phyloP scores from a whole-genome alignment of 2,113 vertebrate species.

The Collichthys lucidus region DNA sequence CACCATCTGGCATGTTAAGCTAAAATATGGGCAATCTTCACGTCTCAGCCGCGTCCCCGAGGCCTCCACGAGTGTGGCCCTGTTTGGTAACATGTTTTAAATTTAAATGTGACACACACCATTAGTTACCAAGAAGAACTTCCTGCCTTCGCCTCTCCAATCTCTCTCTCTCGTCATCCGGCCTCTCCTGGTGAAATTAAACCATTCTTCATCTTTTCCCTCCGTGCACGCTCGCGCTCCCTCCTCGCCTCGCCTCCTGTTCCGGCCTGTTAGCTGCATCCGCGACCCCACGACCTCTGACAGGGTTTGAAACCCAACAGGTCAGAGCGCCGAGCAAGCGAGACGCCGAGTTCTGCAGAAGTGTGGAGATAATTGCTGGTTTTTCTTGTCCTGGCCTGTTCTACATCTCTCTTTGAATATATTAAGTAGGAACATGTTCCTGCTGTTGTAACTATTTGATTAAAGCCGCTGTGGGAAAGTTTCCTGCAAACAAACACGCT shows the following conservation, averaged over 20 bases:
- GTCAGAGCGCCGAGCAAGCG: no score
- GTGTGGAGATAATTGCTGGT: no score
- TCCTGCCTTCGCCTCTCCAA: not conserved
- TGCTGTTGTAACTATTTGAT: not conserved
- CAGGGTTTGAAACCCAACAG: not conserved
- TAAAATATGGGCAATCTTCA: constrained; percentile 50
- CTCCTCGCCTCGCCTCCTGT: not conserved
- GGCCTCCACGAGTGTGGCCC: constrained; percentile 23
- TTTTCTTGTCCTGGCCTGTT: not conserved
- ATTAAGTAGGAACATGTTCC: not conserved
- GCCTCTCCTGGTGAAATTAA: constrained; percentile 1
- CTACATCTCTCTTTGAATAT: not conserved
- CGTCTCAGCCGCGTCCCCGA: constrained; percentile 5
- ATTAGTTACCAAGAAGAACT: constrained; percentile 22
- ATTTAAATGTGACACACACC: constrained; percentile 41
- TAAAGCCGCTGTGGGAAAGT: not conserved
- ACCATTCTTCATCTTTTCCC: not conserved
- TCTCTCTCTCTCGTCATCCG: not conserved
- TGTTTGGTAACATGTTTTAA: constrained; percentile 38
- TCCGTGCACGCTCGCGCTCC: not conserved
- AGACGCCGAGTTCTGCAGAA: not conserved
- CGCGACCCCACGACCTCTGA: constrained; percentile 8
- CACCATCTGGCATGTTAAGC: constrained; percentile 46
- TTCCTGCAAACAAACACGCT: not conserved
- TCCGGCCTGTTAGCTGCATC: not conserved